phyloP scores from a whole-genome alignment of 2,888 invertebrate species.

The Sesia bembeciformis region DNA sequence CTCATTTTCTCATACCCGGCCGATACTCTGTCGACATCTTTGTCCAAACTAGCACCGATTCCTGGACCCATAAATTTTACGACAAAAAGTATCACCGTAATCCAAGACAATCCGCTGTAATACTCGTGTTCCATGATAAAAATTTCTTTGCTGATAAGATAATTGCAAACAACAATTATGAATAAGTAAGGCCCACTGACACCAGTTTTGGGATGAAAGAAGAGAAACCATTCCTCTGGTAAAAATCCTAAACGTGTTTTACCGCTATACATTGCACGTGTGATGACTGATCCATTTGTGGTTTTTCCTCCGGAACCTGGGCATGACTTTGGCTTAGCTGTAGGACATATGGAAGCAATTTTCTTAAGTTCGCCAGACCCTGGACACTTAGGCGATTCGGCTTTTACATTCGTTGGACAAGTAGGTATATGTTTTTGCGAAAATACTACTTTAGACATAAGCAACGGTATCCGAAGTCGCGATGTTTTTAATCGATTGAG shows the following conservation, averaged over 20 bases:
- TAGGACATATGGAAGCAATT: no score
- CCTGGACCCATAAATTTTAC: conserved; percentile 81
- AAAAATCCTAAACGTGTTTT: conserved; percentile 74
- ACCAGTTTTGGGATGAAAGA: conserved; percentile 92
- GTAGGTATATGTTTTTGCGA: not conserved
- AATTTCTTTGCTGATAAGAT: conserved; percentile 92
- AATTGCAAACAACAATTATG: conserved; percentile 83
- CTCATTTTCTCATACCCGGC: conserved; percentile 68
- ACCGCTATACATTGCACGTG: conserved; percentile 28
- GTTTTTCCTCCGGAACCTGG: conserved; percentile 3
- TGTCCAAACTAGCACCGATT: conserved; percentile 77
- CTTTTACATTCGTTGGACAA: not conserved
- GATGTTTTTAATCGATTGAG: not conserved
- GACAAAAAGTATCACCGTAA: conserved; percentile 71
- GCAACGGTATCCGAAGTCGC: not conserved
- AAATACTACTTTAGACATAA: not conserved
- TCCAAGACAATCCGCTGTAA: conserved; percentile 82
- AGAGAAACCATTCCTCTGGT: conserved; percentile 78
- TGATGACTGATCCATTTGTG: conserved; percentile 9
- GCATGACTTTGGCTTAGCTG: not conserved
- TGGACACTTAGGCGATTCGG: no score
- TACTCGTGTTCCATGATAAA: conserved; percentile 95
- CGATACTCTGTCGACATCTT: conserved; percentile 77
- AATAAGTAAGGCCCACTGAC: conserved; percentile 92
- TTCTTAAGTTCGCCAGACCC: no score